A percentile compares a stretch with the other conserved stretches of the same genome.
Evolutionary conservation across 2,888 invertebrate genomes (phyloP).

Genomic region (Andrena dorsata): DNA sequence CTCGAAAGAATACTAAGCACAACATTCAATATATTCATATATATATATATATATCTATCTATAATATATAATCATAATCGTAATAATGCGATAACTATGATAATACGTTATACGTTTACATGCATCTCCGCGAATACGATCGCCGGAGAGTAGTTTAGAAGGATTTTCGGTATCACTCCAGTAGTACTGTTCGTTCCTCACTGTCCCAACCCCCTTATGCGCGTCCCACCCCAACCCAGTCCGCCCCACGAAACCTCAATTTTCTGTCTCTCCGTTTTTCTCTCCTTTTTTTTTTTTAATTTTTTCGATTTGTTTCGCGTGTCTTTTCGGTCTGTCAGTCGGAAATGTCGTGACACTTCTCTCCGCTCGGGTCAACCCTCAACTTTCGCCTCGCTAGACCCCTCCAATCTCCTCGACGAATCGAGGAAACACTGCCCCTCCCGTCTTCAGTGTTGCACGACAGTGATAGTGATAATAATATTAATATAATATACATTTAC

Average conservation of each 20-base stretch:
- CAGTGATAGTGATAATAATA: constrained; percentile 67
- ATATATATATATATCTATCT: constrained; percentile 34
- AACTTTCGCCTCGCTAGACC: neutral
- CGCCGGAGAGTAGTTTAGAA: constrained; percentile 37
- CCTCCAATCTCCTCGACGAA: neutral
- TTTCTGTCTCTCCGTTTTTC: neutral
- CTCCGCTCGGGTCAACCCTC: constrained; percentile 18
- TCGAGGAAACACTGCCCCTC: constrained; percentile 33
- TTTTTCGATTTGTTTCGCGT: constrained; percentile 26
- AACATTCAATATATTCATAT: constrained; percentile 80
- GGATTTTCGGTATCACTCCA: constrained; percentile 20
- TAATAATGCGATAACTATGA: constrained; percentile 77
- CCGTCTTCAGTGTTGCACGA: constrained; percentile 53
- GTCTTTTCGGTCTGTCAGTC: constrained; percentile 58
- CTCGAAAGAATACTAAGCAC: constrained; percentile 80
- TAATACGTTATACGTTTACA: constrained; percentile 63
- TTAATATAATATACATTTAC: constrained; percentile 72
- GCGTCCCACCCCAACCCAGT: constrained; percentile 10
- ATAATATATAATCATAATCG: constrained; percentile 63
- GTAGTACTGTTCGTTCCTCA: neutral
- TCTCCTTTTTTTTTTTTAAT: neutral
- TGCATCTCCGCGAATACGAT: constrained; percentile 48
- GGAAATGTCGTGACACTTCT: constrained; percentile 35
- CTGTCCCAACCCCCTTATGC: constrained; percentile 19
- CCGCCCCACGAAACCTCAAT: neutral